Base-by-base conservation (phyloP, 1,140 invertebrate species). In the Lethrus apterus region DNA sequence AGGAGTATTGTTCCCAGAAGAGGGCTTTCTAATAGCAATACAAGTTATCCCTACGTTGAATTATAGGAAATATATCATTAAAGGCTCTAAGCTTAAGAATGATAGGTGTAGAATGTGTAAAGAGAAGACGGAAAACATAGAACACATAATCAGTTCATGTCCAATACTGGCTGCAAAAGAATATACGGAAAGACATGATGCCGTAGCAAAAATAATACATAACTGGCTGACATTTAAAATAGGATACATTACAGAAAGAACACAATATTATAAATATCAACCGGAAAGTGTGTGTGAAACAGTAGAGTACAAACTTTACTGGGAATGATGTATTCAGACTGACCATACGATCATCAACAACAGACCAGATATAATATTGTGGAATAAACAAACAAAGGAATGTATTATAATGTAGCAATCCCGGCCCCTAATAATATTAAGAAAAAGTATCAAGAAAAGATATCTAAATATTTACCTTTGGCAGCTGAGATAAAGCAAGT, bases 31-130 rank as follows among this genome's bases (percentile, higher is more conserved):
- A 26, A 0, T 30, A 10, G 18, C 40, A 3, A 42, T 26, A 4
- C 35, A 40, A 3, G 40, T 42, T 7, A 10, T 19, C 0, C 1
- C 40, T 4, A 42, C 40, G 5, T 9, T 26, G 14, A 30, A 24
- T 10, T 29, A 26, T 23, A 42, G 11, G 14, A 42, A 7, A 26
- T 26, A 26, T 9, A 26, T 26, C 3, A 13, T 26, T 4, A 36
- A 36, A 10, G 40, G 26, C 11, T 11, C 11, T 14, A 23, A 42
- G 2, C 2, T 26, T 7, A 30, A 2, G 9, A 14, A 24, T 14
- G 40, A 15, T 11, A 42, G 14, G 21, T 26, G 40, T 17, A 26
- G 40, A 42, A 42, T 42, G 20, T 42, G 21, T 13, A 18, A 8
- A 14, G 26, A 7, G 2, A 42, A 36, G 9, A 4, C 17, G 1